Base-by-base conservation (phyloP, 2,797 vertebrate species). In the Halcyon badia region DNA sequence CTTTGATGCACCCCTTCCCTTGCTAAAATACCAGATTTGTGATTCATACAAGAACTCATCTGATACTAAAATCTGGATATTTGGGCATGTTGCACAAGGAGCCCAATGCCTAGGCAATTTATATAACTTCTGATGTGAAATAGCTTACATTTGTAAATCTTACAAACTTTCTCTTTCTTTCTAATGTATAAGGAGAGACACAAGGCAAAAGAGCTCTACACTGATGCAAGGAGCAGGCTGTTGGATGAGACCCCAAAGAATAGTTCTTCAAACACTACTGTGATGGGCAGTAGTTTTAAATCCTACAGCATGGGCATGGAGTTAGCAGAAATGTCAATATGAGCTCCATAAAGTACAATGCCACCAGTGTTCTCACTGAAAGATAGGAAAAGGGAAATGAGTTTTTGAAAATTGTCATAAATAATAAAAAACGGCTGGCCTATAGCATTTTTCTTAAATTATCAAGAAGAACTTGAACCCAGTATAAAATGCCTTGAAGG, bases 371-470 rank as follows among this genome's bases (percentile, higher is more conserved):
- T 96, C 73, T 77, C 58, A 79, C 3, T 86, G 89, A 94, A 57
- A 52, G 46, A 73, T 8, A 62, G 70, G 72, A 77, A 93, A 95
- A 77, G 48, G 72, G 56, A 96, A 97, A 97, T 90, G 70, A 95
- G 73, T 48, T 88, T 95, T 92, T 96, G 41, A 94, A 95, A 97
- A 97, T 84, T 87, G 81, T 93, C 93, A 96, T 97, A 97, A 96
- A 96, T 94, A 97, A 96, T 96, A 87, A 87, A 94, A 94, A 83
- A 89, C 73, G 11, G 8, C 69, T 95, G 94, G 68, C 90, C 83
- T 93, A 93, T 95, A 83, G 73, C 80, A 93, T 91, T 97, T 96
- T 93, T 95, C 87, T 93, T 93, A 90, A 95, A 94, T 94, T 92
- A 97, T 95, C 83, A 92, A 87, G 70, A 52, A 88, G 89, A 73